Conservation (phyloP, 2,888 invertebrate genomes). For the Xanthorhoe spadicearia region DNA sequence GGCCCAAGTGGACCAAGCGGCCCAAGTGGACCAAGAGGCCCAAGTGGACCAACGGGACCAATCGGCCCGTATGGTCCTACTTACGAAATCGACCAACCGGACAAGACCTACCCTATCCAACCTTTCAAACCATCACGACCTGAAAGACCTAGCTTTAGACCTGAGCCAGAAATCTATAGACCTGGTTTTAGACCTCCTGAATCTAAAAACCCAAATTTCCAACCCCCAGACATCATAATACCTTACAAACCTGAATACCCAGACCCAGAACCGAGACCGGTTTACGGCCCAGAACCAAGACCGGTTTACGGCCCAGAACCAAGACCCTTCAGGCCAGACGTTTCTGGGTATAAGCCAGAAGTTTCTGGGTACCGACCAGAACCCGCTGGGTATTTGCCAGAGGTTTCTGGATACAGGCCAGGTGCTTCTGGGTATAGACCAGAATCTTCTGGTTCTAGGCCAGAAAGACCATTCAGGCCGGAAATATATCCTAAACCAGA, state of each 20-base stretch:
- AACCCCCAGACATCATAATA: constrained; percentile 28
- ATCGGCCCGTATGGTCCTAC: constrained; percentile 20
- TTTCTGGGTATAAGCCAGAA: constrained; percentile 37
- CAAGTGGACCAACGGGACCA: constrained; percentile 16
- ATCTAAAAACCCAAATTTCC: constrained; percentile 44
- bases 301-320: constrained; percentile 41
- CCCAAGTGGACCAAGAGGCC: constrained; percentile 12
- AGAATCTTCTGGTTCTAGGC: constrained; percentile 42
- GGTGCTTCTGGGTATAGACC: constrained; percentile 43
- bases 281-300: constrained; percentile 40
- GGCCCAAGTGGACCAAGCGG: constrained; percentile 47
- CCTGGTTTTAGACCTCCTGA: constrained; percentile 52
- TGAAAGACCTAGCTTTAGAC: constrained; percentile 14
- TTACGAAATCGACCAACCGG: constrained; percentile 22
- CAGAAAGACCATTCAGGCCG: constrained; percentile 37
- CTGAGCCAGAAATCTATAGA: constrained; percentile 46
- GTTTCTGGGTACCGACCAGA: constrained; percentile 41
- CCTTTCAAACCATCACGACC: constrained; percentile 26
- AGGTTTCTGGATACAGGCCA: constrained; percentile 34
- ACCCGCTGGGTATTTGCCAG: constrained; percentile 43
- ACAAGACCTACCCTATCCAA: constrained; percentile 36
- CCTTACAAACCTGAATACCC: constrained; percentile 50
- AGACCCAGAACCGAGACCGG: constrained; percentile 43
- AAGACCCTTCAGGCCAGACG: constrained; percentile 1
- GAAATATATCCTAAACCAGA: constrained; percentile 31